Base-by-base conservation (phyloP, 1,140 invertebrate genomes). In the Scaptomyza pallida region DNA sequence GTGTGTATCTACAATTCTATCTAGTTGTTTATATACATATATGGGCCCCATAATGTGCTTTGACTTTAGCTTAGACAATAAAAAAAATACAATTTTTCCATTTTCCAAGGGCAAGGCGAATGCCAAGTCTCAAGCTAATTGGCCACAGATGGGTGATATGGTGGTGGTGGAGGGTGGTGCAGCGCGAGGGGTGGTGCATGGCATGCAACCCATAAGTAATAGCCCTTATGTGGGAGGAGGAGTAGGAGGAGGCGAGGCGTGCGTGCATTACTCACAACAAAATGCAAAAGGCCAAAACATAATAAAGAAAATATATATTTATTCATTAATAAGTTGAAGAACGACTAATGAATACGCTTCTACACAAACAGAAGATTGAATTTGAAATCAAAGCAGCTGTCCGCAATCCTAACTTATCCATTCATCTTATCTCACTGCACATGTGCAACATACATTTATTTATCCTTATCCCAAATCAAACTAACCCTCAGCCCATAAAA, bases 101-200 rank as follows among this genome's bases (percentile, higher is more conserved):
- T 61, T 77, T 77, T 70, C 67, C 73, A 81, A 82, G 78, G 78
- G 69, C 78, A 81, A 80, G 77, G 77, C 71, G 52, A 48, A 48
- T 15, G 35, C 33, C 23, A 9, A n/a, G 69, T 65, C 67, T 50
- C 40, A 23, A 19, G 63, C 56, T 72, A 72, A 72, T 72, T 72
- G 64, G 55, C 63, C 50, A 21, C 61, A 41, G n/a, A 33, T 30
- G 26, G 26, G 35, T 54, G 9, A 15, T 8, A 5, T 16, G 2
- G 59, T 16, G 3, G 12, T 5, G 16, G 1, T 35, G 12, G 2
- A 35, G 15, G 3, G 30, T 17, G 12, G 23, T 3, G 50, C 0
- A n/a, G 5, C 16, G 17, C 10, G 35, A 26, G 23, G 1, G 16
- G 21, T 21, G 23, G 15, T 15, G 19, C 9, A 12, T 19, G 10